phyloP scores from a whole-genome alignment of 2,888 invertebrate genomes.

The Platypus cylindrus region DNA sequence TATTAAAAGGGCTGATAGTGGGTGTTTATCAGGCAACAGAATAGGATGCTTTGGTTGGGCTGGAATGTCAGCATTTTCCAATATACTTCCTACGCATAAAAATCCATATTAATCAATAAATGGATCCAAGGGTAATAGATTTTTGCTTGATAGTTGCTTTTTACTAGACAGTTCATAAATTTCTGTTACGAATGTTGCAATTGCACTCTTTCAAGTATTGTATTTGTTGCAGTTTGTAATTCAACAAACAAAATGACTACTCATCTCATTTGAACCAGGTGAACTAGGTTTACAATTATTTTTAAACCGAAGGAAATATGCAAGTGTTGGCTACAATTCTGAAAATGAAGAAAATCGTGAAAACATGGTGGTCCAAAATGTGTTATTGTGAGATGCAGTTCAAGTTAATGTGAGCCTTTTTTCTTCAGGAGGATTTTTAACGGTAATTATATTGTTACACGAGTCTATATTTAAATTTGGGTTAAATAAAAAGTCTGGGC shows the following conservation, averaged over 20 bases:
- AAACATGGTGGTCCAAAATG: not conserved
- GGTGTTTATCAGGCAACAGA: slow-evolving; percentile 2
- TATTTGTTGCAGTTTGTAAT: no score
- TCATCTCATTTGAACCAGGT: no score
- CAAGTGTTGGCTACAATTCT: not conserved
- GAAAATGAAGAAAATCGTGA: not conserved
- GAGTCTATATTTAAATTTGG: no score
- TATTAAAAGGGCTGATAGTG: slow-evolving; percentile 1
- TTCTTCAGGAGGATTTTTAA: not conserved
- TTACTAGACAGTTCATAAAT: not conserved
- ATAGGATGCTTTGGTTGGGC: slow-evolving; percentile 1
- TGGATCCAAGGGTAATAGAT: not conserved
- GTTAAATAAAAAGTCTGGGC: slow-evolving; percentile 2
- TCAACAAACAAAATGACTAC: no score
- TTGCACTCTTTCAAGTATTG: not conserved
- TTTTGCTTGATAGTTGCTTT: not conserved
- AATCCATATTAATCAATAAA: slow-evolving; percentile 2
- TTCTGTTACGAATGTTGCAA: not conserved
- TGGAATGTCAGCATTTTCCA: not conserved
- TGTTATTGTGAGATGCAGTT: not conserved
- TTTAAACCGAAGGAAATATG: no score
- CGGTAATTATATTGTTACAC: slow-evolving; percentile 1
- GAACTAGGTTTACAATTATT: no score
- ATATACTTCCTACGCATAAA: slow-evolving; percentile 2
- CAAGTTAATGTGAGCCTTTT: not conserved